Base-by-base conservation (phyloP, 2,888 invertebrate genomes). In the Cantharis nigra region DNA sequence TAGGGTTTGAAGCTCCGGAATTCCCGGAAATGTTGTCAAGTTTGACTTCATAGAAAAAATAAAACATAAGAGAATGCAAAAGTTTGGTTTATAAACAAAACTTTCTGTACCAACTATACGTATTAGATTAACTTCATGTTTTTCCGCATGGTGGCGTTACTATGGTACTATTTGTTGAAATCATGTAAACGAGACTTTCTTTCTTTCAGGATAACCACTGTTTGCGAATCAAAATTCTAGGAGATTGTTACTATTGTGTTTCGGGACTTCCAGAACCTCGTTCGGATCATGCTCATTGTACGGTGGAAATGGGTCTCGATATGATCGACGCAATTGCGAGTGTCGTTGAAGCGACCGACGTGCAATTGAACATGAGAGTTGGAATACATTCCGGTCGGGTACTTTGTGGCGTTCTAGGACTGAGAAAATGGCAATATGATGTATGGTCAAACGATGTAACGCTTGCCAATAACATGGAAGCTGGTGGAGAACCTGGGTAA, bases 371-470 rank as follows among this genome's bases (percentile, higher is more conserved):
- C 89, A 97, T 97, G 96, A 91, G 97, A 79, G 97, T 97, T 74
- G 97, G 97, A 78, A 96, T 97, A 79, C 97, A 97, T 89, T 96
- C 97, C 0, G 97, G 97, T 0, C 91, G 96, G 1, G 97, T 97
- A 72, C 89, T 97, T 69, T 97, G 97, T 87, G 97, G 97, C 13
- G 97, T 97, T 63, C 90, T 97, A 77, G 97, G 97, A 0, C 91
- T 97, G 72, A 91, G 96, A 80, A 97, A 97, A 89, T 97, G 97
- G 97, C 97, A 97, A 89, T 95, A 96, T 88, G 97, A 97, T 87
- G 97, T 97, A 9, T 97, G 97, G 96, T 96, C 96, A 80, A 96
- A 97, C 88, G 97, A 97, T 89, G 97, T 97, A 82, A 96, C 96
- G 0, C 90, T 96, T 76, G 96, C 96, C 33, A 96, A 96, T 88